Evolutionary conservation across 2,113 vertebrate species (phyloP).

Genomic region (Limanda limanda): DNA sequence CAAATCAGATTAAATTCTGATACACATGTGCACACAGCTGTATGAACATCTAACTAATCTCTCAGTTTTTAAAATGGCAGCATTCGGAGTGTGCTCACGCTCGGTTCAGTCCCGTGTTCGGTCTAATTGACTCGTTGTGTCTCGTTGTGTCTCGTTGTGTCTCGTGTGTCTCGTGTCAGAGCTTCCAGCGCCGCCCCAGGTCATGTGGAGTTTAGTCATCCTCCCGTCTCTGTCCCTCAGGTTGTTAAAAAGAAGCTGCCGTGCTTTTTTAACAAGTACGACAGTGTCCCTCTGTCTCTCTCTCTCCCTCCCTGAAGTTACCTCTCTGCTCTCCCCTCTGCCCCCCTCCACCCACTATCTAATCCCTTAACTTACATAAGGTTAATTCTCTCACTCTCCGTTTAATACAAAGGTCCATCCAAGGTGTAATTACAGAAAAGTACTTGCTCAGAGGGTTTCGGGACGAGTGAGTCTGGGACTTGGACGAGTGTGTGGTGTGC

Average conservation of each 20-base stretch:
- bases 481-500: no score
- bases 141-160: no score
- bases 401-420: background rate
- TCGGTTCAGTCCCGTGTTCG: background rate
- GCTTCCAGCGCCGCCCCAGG: background rate
- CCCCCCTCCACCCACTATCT: slow-evolving; percentile 1
- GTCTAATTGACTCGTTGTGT: slow-evolving; percentile 6
- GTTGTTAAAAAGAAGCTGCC: slow-evolving; percentile 8
- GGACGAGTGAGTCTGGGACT: no score
- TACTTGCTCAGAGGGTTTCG: no score
- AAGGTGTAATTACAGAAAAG: background rate
- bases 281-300: background rate
- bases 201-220: background rate
- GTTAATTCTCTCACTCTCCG: background rate
- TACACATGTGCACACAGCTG: no score
- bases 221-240: slow-evolving; percentile 30
- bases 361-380: slow-evolving; percentile 1
- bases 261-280: background rate
- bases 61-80: no score
- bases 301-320: background rate
- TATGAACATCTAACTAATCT: no score
- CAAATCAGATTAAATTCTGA: no score
- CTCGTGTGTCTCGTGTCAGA: background rate
- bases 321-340: background rate
- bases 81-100: no score